Percentiles rank a stretch among this genome's conserved stretches.
Evolutionary conservation across 2,888 invertebrate genomes (phyloP).

Genomic region (Seira musarum): DNA sequence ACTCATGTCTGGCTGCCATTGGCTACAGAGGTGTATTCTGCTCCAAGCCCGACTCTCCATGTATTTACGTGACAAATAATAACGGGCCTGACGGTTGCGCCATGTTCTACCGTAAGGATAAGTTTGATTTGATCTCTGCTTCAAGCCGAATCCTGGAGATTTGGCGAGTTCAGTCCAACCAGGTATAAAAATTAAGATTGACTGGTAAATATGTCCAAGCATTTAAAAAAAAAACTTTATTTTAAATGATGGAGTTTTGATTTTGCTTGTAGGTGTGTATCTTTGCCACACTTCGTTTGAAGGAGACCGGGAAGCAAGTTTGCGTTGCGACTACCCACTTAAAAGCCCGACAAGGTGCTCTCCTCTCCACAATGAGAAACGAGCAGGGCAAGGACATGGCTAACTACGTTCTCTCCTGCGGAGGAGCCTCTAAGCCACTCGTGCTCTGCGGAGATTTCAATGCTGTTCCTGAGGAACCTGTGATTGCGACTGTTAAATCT

Average conservation of each 20-base stretch:
- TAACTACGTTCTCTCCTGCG: constrained; percentile 66
- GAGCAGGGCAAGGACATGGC: constrained; percentile 80
- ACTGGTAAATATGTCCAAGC: neutral
- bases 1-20: constrained; percentile 77
- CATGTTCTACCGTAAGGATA: constrained; percentile 79
- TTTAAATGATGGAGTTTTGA: neutral
- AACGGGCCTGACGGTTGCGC: constrained; percentile 87
- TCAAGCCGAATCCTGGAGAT: constrained; percentile 79
- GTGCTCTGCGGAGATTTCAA: constrained; percentile 85
- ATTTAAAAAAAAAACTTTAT: neutral
- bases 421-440: constrained; percentile 75
- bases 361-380: constrained; percentile 79
- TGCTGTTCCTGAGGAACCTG: constrained; percentile 81
- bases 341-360: constrained; percentile 81
- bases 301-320: constrained; percentile 77
- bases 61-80: constrained; percentile 80
- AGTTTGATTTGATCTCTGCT: constrained; percentile 77
- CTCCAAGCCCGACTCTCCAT: constrained; percentile 85
- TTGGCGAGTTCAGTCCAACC: constrained; percentile 83
- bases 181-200: constrained; percentile 74
- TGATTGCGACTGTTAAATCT: constrained; percentile 77
- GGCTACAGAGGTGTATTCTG: constrained; percentile 81
- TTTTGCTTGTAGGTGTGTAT: constrained; percentile 76
- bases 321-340: constrained; percentile 82
- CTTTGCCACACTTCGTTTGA: constrained; percentile 75